Evolutionary conservation across 1,140 invertebrate genomes (phyloP).

Genomic region (Octopus sinensis): DNA sequence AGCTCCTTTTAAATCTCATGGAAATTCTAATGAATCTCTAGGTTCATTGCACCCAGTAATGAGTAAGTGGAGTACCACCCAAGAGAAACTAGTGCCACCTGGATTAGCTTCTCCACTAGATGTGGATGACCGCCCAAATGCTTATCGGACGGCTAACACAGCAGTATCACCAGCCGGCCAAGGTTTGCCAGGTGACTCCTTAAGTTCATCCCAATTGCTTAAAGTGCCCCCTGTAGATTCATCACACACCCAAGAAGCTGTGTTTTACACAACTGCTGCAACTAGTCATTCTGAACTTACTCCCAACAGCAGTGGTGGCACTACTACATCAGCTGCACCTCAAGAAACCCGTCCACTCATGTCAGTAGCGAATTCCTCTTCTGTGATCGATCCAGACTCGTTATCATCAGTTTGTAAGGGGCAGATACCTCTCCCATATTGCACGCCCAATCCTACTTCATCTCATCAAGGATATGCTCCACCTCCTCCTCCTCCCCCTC

Average conservation of each 20-base stretch:
- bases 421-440: slow-evolving; percentile 25
- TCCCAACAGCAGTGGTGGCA: slow-evolving; percentile 19
- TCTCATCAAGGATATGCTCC: slow-evolving; percentile 17
- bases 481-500: slow-evolving; percentile 14
- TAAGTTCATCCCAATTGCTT: slow-evolving; percentile 10
- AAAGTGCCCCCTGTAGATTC: slow-evolving; percentile 15
- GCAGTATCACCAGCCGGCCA: slow-evolving; percentile 9
- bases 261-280: slow-evolving; percentile 21
- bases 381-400: background rate
- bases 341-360: background rate
- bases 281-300: slow-evolving; percentile 18
- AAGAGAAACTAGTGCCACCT: background rate
- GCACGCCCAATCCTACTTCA: slow-evolving; percentile 24
- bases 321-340: slow-evolving; percentile 15
- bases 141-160: slow-evolving; percentile 18
- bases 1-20: background rate
- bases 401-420: slow-evolving; percentile 14
- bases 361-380: background rate
- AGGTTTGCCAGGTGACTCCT: background rate
- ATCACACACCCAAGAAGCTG: slow-evolving; percentile 8
- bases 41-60: background rate
- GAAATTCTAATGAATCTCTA: background rate
- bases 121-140: background rate
- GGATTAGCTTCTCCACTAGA: background rate
- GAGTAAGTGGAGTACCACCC: background rate